Evolutionary conservation across 2,888 invertebrate species (phyloP), one percentile per base, ranked within the genome.

Genomic region (Callosobruchus maculatus): DNA sequence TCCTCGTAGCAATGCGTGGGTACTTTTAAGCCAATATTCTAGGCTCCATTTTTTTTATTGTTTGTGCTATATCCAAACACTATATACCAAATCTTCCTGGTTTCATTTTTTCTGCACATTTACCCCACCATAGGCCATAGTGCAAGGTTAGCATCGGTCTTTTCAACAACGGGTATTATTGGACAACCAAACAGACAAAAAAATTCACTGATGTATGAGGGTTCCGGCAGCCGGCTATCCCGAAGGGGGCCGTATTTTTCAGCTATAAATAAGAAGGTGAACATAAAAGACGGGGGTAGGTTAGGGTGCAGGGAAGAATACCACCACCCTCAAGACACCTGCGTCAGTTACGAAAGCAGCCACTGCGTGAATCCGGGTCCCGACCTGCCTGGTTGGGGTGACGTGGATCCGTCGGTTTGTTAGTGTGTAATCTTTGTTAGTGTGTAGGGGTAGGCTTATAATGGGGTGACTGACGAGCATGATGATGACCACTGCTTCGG

Each of bases 321-420:
- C 70, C 67, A 74, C 77, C 77, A 78, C 77, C 78, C 78, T 78
- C 76, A 72, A 77, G 74, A 78, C 78, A 78, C 78, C 78, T 78
- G 78, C 78, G 71, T 70, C 70, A 72, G 20, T 21, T 18, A 21
- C 22, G 9, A 67, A 73, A 70, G 26, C 70, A 70, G 26, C 49
- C 49, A 49, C 49, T 49, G 49, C 49, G 49, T 49, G 49, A 49
- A 49, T 49, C 49, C 49, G 49, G 49, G 49, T 49, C 49, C 26
- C 26, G 26, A 26, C 26, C 26, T 26, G 26, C 26, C 26, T 26
- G 26, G 26, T 26, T 49, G 18, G 49, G 49, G 49, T 49, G 49
- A 26, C 3, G 26, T 26, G 49, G 49, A 13, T 49, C 7, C 9
- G 49, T 49, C 13, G 49, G 49, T 49, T 3, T 49, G 49, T 49